Percentiles rank a stretch among this genome's conserved stretches.
These are phyloP conservation scores for Phalanger gymnotis DNA, from an alignment of 2,797 vertebrate genomes.

Conservation along the genomic window DNA sequence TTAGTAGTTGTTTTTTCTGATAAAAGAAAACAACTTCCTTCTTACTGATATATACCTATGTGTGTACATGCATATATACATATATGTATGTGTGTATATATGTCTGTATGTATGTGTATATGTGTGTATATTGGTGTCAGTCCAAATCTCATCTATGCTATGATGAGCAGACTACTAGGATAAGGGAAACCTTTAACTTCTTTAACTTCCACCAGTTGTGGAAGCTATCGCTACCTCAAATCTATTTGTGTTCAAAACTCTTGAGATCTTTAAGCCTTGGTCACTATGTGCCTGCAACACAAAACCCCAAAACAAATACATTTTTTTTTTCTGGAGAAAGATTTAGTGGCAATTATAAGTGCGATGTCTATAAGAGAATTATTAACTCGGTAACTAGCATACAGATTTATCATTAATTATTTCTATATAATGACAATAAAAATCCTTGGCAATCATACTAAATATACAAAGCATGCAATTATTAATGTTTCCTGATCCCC, in stretches of 20 bases:
- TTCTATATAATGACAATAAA: neutral
- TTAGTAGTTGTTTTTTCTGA: slow-evolving; percentile 55
- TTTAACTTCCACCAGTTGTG: neutral
- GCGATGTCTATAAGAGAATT: neutral
- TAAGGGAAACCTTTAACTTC: neutral
- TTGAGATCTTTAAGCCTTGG: neutral
- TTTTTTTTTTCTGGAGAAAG: neutral
- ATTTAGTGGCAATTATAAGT: neutral
- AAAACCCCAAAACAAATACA: neutral
- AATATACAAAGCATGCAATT: neutral
- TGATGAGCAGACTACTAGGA: neutral
- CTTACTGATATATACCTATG: neutral
- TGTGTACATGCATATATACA: neutral
- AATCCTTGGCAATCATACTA: neutral
- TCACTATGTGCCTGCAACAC: neutral
- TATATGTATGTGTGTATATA: too few species aligned
- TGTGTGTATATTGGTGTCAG: neutral
- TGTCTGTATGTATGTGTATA: too few species aligned
- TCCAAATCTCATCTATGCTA: neutral
- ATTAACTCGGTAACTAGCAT: neutral
- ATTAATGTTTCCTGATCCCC: neutral
- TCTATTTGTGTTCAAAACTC: neutral
- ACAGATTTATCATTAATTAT: neutral
- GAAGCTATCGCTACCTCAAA: neutral
- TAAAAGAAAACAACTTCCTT: slow-evolving; percentile 72